These are phyloP conservation scores for Bradypodion ventrale DNA, from an alignment of 2,797 vertebrate genomes.

Conservation along the genomic window DNA sequence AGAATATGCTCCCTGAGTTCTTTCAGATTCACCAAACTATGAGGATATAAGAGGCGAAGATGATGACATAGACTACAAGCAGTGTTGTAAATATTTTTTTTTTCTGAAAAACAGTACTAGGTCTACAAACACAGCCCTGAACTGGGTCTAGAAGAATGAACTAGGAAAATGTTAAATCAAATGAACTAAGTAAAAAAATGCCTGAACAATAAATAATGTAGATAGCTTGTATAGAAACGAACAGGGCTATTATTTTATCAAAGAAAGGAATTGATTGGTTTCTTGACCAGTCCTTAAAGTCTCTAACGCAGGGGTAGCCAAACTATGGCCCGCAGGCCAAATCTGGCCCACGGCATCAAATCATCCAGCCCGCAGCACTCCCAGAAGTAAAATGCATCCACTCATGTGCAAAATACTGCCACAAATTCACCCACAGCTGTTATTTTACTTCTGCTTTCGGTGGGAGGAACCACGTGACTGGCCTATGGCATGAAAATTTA, in stretches of 20 bases:
- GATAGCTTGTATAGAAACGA: not conserved
- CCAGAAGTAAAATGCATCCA: too few species aligned
- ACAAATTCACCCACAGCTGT: too few species aligned
- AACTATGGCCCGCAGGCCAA: too few species aligned
- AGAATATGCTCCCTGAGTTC: conserved; percentile 83
- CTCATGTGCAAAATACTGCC: too few species aligned
- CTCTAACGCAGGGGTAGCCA: too few species aligned
- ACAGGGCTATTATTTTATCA: not conserved
- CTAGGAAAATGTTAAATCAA: not conserved
- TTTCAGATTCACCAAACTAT: conserved; percentile 85
- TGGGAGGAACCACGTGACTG: too few species aligned
- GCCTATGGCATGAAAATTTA: too few species aligned
- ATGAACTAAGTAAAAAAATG: not conserved
- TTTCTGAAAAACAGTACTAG: not conserved
- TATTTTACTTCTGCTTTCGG: too few species aligned
- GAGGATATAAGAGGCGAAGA: conserved; percentile 73
- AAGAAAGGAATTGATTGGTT: not conserved
- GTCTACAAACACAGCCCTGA: not conserved
- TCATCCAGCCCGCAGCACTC: too few species aligned
- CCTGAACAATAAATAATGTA: conserved; percentile 1
- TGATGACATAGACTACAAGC: conserved; percentile 69
- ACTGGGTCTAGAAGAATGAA: not conserved
- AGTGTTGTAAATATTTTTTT: not conserved
- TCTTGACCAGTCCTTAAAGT: not conserved
- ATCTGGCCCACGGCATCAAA: too few species aligned